phyloP scores from a whole-genome alignment of 2,797 vertebrate genomes.

The Zalophus californianus region DNA sequence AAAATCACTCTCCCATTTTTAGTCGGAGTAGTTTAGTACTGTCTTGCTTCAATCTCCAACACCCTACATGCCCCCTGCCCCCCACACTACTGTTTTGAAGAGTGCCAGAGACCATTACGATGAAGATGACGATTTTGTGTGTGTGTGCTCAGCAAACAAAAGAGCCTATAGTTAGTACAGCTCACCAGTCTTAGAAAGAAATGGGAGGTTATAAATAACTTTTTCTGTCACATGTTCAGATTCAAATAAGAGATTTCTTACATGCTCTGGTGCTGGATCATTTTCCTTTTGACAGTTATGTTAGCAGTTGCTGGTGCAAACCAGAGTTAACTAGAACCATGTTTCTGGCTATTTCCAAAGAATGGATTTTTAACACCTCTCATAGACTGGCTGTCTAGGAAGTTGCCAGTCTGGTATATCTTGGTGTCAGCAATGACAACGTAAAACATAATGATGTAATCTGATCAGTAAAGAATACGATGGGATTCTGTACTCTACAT shows the following conservation, averaged over 20 bases:
- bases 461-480: constrained; percentile 43
- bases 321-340: constrained; percentile 76
- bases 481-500: constrained; percentile 4
- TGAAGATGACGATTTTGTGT: constrained; percentile 48
- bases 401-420: constrained; percentile 56
- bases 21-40: constrained; percentile 52
- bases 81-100: constrained; percentile 43
- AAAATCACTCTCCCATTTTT: background rate
- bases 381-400: constrained; percentile 51
- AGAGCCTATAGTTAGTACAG: constrained; percentile 45
- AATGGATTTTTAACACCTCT: constrained; percentile 71
- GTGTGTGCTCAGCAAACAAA: constrained; percentile 64
- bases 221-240: constrained; percentile 67
- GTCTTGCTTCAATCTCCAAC: constrained; percentile 55
- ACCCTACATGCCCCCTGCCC: background rate
- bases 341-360: constrained; percentile 70
- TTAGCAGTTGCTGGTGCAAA: constrained; percentile 71
- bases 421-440: constrained; percentile 44
- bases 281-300: constrained; percentile 78
- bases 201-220: constrained; percentile 64
- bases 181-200: constrained; percentile 51
- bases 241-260: constrained; percentile 71
- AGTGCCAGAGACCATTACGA: constrained; percentile 60
- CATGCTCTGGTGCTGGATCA: constrained; percentile 14
- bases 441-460: constrained; percentile 39